Conservation (phyloP, 2,113 vertebrate species). For the Phycodurus eques region DNA sequence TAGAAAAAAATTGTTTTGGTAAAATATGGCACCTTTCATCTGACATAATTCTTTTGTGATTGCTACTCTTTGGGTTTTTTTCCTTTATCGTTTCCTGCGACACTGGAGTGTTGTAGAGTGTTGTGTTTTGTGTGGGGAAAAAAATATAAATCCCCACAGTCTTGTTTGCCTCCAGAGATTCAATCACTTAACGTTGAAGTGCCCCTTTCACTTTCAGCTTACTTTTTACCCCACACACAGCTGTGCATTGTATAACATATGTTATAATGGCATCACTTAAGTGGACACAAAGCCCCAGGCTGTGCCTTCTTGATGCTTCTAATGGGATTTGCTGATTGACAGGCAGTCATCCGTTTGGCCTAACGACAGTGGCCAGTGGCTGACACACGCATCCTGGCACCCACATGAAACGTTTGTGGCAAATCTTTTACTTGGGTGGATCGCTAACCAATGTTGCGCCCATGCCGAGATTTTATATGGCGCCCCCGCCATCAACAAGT, state of each 20-base stretch:
- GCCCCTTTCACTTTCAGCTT: conserved; percentile 24
- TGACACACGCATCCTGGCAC: conserved; percentile 17
- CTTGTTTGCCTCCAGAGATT: conserved; percentile 41
- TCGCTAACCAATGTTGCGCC: too few species aligned
- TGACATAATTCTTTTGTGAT: background rate
- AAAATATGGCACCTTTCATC: too few species aligned
- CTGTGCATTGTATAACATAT: conserved; percentile 24
- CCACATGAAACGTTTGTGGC: background rate
- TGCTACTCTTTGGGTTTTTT: background rate
- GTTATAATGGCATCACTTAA: conserved; percentile 39
- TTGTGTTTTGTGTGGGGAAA: conserved; percentile 18
- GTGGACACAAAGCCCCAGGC: conserved; percentile 40
- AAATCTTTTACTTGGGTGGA: background rate
- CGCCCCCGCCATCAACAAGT: too few species aligned
- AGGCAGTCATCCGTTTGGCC: conserved; percentile 40
- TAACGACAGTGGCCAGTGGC: conserved; percentile 11
- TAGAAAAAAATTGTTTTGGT: too few species aligned
- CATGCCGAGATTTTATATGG: too few species aligned
- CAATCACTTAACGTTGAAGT: conserved; percentile 62
- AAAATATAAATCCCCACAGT: conserved; percentile 37
- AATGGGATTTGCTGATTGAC: conserved; percentile 62
- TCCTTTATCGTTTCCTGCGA: background rate
- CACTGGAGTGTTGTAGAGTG: background rate
- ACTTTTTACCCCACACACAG: conserved; percentile 10
- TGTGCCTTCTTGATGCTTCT: conserved; percentile 42